Base-by-base conservation (phyloP, 2,113 vertebrate genomes). In the Dicerorhinus sumatrensis region DNA sequence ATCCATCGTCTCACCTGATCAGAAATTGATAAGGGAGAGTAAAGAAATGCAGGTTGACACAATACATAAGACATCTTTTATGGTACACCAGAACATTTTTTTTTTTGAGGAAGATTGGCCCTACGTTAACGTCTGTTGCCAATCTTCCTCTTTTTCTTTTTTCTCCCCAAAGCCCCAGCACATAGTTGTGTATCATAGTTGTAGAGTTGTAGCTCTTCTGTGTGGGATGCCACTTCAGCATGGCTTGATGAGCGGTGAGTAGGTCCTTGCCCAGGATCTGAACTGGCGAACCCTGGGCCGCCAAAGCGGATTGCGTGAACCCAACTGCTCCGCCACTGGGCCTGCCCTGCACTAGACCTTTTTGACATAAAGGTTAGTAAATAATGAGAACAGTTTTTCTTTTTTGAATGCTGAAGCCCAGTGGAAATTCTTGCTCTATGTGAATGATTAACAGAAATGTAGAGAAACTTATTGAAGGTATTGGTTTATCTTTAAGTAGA, bases 401-500 rank as follows among this genome's bases (percentile, higher is more conserved):
- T n/a, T 91, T 82, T 46, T 58, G 56, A 84, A 39, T 92, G 51
- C 14, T 14, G 27, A 46, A 87, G n/a, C 18, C 60, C 14, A 31
- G 8, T 69, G 36, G 51, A 73, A 65, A 87, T 93, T 94, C 33
- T 94, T 94, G 69, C 60, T 89, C 0, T 86, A n/a, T 93, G 5
- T 69, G 48, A 89, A 63, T 82, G 77, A 89, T 77, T 69, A 81
- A 81, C n/a, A 86, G 62, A 90, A 89, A 92, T 63, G 11, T 46
- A 67, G 73, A 93, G 72, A 94, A 96, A 89, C 60, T 80, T 36
- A 69, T 5, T 62, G 65, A 81, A 91, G 17, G 17, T 76, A 51
- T 27, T 96, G 39, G n/a, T 36, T 88, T 97, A 76, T 89, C 42
- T 80, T 73, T 81, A 75, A 58, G 18, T 48, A 39, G 77, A 88